Evolutionary conservation across 2,888 invertebrate genomes (phyloP).

Genomic region (Pocota personata): DNA sequence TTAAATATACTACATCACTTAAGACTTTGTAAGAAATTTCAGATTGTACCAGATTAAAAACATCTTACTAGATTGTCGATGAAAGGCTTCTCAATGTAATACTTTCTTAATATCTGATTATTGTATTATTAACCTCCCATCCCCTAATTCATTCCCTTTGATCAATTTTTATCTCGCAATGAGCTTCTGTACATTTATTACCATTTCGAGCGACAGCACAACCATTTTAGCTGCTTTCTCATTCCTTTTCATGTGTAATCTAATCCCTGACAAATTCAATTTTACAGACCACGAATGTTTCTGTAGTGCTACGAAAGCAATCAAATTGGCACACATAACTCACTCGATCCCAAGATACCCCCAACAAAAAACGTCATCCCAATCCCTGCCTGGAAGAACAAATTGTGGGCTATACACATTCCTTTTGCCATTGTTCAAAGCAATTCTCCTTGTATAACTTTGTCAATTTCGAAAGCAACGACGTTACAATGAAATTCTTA

Average conservation of each 20-base stretch:
- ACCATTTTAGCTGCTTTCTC: not conserved
- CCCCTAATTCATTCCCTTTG: too few relatives aligned
- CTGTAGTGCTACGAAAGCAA: not conserved
- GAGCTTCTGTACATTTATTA: not conserved
- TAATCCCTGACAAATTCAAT: not conserved
- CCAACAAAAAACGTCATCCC: not conserved
- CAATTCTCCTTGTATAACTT: constrained; percentile 1
- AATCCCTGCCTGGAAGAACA: not conserved
- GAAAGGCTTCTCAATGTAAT: too few relatives aligned
- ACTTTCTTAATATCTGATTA: too few relatives aligned
- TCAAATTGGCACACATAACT: not conserved
- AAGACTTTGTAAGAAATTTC: too few relatives aligned
- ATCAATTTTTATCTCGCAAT: not conserved
- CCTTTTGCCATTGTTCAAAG: constrained; percentile 1
- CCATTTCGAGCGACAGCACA: not conserved
- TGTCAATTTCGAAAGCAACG: constrained; percentile 1
- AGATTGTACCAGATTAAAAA: too few relatives aligned
- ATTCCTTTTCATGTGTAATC: not conserved
- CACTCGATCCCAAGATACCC: not conserved
- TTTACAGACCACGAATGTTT: not conserved
- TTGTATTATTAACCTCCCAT: too few relatives aligned
- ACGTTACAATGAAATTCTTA: not conserved
- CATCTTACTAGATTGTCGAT: too few relatives aligned
- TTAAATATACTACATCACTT: too few relatives aligned
- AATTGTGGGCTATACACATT: not conserved